Evolutionary conservation across 1,140 invertebrate genomes (phyloP).

Genomic region (Brachionus paranguensis): DNA sequence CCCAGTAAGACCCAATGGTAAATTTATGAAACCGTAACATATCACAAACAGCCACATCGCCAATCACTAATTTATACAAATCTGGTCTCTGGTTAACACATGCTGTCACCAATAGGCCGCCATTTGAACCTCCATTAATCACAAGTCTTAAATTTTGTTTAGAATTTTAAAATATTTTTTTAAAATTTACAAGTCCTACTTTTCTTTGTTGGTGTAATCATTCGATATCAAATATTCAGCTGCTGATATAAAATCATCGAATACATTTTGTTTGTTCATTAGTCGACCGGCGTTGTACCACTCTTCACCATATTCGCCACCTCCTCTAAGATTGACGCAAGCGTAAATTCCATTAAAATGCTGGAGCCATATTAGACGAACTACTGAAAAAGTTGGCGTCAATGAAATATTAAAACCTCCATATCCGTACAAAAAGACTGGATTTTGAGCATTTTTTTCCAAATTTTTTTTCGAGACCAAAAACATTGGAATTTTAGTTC

Average conservation of each 20-base stretch:
- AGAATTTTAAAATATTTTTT: not conserved
- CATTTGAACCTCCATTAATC: constrained; percentile 92
- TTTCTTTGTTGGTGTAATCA: constrained; percentile 69
- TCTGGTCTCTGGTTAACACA: constrained; percentile 85
- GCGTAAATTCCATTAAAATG: constrained; percentile 80
- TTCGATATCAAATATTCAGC: constrained; percentile 80
- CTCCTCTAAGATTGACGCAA: constrained; percentile 87
- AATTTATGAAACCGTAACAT: constrained; percentile 97
- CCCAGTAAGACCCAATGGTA: constrained; percentile 93
- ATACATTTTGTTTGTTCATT: constrained; percentile 91
- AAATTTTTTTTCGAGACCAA: constrained; percentile 60
- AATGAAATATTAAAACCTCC: constrained; percentile 92
- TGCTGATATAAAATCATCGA: constrained; percentile 89
- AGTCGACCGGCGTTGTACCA: constrained; percentile 91
- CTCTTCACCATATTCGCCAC: constrained; percentile 91
- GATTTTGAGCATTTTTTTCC: constrained; percentile 64
- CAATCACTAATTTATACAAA: constrained; percentile 80
- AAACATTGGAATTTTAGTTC: constrained; percentile 93
- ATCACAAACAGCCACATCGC: constrained; percentile 90
- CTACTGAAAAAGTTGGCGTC: constrained; percentile 75
- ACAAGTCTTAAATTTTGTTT: constrained; percentile 58
- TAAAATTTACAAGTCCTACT: constrained; percentile 48
- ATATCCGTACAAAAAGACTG: constrained; percentile 85
- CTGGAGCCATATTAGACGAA: constrained; percentile 78
- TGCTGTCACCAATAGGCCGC: constrained; percentile 84